These are phyloP conservation scores for Gnatocerus cornutus DNA, from an alignment of 2,888 invertebrate genomes.

Conservation along the genomic window DNA sequence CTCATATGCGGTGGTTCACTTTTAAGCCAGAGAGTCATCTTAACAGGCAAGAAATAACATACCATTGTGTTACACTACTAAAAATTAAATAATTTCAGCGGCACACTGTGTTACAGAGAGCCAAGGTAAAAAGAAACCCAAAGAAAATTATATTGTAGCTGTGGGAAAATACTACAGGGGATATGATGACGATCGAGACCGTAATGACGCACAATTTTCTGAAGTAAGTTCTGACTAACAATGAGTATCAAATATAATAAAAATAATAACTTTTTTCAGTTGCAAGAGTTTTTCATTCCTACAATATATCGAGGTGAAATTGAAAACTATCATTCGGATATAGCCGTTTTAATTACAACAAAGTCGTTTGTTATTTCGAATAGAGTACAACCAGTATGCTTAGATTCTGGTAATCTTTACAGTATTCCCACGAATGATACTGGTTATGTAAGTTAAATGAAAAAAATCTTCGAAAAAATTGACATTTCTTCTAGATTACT, in stretches of 20 bases:
- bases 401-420: conserved; percentile 13
- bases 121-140: neutral
- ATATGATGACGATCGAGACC: conserved; percentile 23
- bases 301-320: conserved; percentile 3
- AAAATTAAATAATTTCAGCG: no score
- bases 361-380: conserved; percentile 15
- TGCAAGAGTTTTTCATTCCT: conserved; percentile 13
- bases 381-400: conserved; percentile 41
- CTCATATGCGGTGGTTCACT: conserved; percentile 21
- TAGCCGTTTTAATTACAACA: conserved; percentile 34
- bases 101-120: conserved; percentile 29
- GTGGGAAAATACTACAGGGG: conserved; percentile 34
- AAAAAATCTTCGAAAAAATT: neutral
- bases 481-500: conserved; percentile 42
- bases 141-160: conserved; percentile 25
- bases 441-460: conserved; percentile 18
- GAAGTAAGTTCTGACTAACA: neutral
- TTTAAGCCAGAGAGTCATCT: conserved; percentile 13
- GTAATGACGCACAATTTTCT: conserved; percentile 9
- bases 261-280: neutral
- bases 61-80: no score
- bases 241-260: no score
- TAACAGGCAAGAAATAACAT: conserved; percentile 31
- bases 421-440: neutral
- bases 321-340: conserved; percentile 15